phyloP scores from a whole-genome alignment of 2,888 invertebrate species.

The Boloria euphrosyne region DNA sequence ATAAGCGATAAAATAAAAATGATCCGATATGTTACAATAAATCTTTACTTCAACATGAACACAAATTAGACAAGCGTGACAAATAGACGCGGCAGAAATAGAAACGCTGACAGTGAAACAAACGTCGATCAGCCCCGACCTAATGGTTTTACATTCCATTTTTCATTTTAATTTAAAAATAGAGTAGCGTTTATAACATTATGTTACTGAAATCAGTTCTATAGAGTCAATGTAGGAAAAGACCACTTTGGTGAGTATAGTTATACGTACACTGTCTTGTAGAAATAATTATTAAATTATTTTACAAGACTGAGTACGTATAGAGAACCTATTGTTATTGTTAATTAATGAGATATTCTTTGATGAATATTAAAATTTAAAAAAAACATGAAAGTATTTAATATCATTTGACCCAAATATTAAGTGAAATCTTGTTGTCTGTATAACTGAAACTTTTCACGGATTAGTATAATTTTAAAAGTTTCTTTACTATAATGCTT shows the following conservation, averaged over 20 bases:
- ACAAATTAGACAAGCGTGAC: constrained; percentile 79
- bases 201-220: constrained; percentile 25
- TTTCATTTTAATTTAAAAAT: constrained; percentile 77
- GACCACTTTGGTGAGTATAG: constrained; percentile 26
- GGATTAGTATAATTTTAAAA: no score
- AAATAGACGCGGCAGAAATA: constrained; percentile 73
- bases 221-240: constrained; percentile 20
- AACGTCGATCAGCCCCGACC: constrained; percentile 66
- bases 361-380: no score
- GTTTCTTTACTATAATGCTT: no score
- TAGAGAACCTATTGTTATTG: no score
- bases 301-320: no score
- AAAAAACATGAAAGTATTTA: no score
- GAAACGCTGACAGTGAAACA: constrained; percentile 73
- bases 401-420: no score
- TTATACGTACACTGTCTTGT: constrained; percentile 13
- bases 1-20: constrained; percentile 20
- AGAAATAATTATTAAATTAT: no score
- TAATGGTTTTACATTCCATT: constrained; percentile 71
- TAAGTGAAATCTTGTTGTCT: not conserved
- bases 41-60: constrained; percentile 70
- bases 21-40: constrained; percentile 54
- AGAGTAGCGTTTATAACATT: constrained; percentile 46
- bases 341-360: no score
- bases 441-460: not conserved